A percentile compares a stretch with the other conserved stretches of the same genome.
Conservation (phyloP, 2,888 invertebrate genomes). For the Brassicogethes aeneus region DNA sequence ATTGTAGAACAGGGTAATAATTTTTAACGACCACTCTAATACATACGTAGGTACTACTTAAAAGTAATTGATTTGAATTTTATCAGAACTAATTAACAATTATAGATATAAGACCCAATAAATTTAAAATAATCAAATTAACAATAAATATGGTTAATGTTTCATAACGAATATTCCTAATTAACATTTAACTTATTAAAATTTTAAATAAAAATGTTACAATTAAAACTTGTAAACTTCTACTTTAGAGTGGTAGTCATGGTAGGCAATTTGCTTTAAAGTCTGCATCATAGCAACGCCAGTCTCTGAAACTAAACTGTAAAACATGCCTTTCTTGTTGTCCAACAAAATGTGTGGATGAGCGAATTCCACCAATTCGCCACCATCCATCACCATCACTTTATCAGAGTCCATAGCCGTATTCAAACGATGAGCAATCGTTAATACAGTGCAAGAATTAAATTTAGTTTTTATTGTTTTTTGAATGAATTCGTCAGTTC, state of each 20-base stretch:
- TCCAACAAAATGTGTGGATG: constrained; percentile 39
- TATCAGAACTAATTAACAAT: too few species aligned
- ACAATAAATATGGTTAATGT: too few species aligned
- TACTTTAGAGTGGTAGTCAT: background rate
- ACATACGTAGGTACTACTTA: too few species aligned
- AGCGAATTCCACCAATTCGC: constrained; percentile 45
- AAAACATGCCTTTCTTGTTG: constrained; percentile 27
- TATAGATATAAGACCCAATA: too few species aligned
- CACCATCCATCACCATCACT: constrained; percentile 51
- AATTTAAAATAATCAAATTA: too few species aligned
- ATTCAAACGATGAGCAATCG: constrained; percentile 61
- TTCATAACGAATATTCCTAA: too few species aligned
- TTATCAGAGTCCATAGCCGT: constrained; percentile 55
- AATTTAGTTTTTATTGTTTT: constrained; percentile 65
- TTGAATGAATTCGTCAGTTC: constrained; percentile 69
- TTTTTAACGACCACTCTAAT: too few species aligned
- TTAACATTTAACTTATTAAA: too few species aligned
- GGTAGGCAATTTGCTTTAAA: constrained; percentile 13
- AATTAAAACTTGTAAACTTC: background rate
- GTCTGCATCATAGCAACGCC: constrained; percentile 23
- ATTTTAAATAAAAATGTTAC: too few species aligned
- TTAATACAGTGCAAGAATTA: constrained; percentile 66
- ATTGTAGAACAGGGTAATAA: too few species aligned
- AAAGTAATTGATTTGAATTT: too few species aligned
- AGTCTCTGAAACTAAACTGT: constrained; percentile 33